Conservation (phyloP, 2,113 vertebrate species). For the Steatornis caripensis region DNA sequence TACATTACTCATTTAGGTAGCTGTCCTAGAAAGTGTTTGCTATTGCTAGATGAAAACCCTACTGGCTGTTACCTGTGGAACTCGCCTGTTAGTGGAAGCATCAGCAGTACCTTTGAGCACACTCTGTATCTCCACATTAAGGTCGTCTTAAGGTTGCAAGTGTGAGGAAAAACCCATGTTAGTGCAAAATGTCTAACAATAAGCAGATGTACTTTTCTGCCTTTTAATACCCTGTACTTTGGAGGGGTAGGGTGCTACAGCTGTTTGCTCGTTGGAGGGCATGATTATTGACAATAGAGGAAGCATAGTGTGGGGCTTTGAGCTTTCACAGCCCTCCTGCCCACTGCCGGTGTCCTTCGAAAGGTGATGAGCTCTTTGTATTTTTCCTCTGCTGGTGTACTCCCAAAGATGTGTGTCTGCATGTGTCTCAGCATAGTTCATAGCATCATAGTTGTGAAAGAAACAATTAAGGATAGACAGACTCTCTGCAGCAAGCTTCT, state of each 20-base stretch:
- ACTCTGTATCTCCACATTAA: rapidly evolving
- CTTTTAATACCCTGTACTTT: not conserved
- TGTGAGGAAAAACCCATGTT: not conserved
- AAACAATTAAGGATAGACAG: not conserved
- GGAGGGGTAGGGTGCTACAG: not conserved
- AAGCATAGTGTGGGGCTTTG: not conserved
- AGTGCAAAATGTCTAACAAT: not conserved
- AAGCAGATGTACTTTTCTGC: not conserved
- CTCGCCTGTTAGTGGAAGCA: not conserved
- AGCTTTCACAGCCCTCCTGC: not conserved
- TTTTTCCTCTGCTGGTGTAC: not conserved
- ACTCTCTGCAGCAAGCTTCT: not conserved
- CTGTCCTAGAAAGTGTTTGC: not conserved
- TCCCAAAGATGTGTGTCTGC: not conserved
- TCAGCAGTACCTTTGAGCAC: rapidly evolving
- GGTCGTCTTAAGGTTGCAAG: not conserved
- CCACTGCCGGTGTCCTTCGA: not conserved
- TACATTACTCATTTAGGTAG: not conserved
- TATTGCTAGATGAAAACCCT: not conserved
- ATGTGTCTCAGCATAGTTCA: not conserved
- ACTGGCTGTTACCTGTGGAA: not conserved
- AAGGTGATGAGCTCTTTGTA: not conserved
- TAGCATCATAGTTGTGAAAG: not conserved
- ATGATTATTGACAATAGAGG: not conserved
- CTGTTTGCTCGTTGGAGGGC: not conserved